Percentiles rank a stretch among this genome's conserved stretches.
These are phyloP conservation scores for Megalops cyprinoides DNA, from an alignment of 2,797 vertebrate genomes.

Conservation along the genomic window DNA sequence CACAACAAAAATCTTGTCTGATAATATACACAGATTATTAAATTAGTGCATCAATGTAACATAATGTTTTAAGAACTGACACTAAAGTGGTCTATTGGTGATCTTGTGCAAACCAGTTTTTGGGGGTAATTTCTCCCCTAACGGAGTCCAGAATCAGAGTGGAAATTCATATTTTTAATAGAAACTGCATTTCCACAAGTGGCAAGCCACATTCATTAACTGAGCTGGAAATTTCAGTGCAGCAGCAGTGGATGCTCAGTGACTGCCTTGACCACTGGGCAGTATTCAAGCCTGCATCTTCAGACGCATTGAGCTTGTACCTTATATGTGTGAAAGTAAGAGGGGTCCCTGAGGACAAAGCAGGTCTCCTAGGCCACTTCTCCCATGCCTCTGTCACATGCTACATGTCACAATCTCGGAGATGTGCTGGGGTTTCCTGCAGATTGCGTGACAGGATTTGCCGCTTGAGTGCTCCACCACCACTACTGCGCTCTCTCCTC, in stretches of 20 bases:
- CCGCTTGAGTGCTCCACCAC: neutral
- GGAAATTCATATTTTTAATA: too few species aligned
- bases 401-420: neutral
- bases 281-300: too few species aligned
- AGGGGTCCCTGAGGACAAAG: neutral
- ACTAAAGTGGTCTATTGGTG: too few species aligned
- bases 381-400: neutral
- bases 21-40: too few species aligned
- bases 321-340: neutral
- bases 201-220: neutral
- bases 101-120: too few species aligned
- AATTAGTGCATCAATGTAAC: too few species aligned
- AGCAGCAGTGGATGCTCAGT: neutral
- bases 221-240: neutral
- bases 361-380: neutral
- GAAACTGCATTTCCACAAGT: too few species aligned
- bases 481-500: neutral
- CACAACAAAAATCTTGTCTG: too few species aligned
- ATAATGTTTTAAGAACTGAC: too few species aligned
- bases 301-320: too few species aligned
- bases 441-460: constrained; percentile 5
- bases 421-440: neutral
- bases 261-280: neutral
- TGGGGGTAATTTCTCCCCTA: too few species aligned
- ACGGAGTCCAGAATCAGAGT: too few species aligned